phyloP scores from a whole-genome alignment of 2,888 invertebrate species.

The Epinotia nisella region DNA sequence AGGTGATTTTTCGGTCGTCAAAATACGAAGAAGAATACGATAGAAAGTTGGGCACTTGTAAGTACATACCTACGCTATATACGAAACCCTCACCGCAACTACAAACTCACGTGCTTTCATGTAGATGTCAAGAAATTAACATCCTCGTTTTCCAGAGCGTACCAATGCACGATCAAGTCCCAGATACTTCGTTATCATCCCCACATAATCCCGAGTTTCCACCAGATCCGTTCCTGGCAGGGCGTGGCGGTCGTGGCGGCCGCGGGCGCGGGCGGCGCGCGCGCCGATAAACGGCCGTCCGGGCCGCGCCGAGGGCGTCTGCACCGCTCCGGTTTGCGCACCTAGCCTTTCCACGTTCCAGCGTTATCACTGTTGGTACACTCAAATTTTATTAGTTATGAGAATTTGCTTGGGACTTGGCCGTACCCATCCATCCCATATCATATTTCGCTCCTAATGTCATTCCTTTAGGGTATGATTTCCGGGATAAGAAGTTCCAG shows the following conservation, averaged over 20 bases:
- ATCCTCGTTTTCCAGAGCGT: slow-evolving; percentile 20
- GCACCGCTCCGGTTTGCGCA: slow-evolving; percentile 62
- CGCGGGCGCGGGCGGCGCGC: slow-evolving; percentile 64
- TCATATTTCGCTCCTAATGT: too few species aligned
- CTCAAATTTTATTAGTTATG: slow-evolving; percentile 11
- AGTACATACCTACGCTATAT: neutral
- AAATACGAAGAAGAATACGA: neutral
- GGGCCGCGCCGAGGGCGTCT: slow-evolving; percentile 65
- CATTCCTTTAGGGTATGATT: too few species aligned
- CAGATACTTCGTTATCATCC: slow-evolving; percentile 20
- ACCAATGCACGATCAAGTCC: slow-evolving; percentile 3
- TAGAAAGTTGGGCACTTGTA: neutral
- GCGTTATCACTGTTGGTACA: neutral
- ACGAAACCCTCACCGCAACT: neutral
- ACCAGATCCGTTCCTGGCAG: slow-evolving; percentile 62
- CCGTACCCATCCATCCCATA: too few species aligned
- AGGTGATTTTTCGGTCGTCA: neutral
- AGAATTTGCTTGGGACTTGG: neutral
- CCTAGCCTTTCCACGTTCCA: slow-evolving; percentile 42
- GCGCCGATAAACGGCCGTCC: slow-evolving; percentile 69
- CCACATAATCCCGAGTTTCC: slow-evolving; percentile 29
- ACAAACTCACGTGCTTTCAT: neutral
- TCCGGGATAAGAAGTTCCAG: neutral
- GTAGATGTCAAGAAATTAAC: slow-evolving; percentile 35
- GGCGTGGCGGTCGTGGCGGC: slow-evolving; percentile 73